Evolutionary conservation across 37 sponge, comb jelly and placozoan genomes (phyloP), one percentile per base, ranked within the genome.

Genomic region (Petrosia ficiformis): DNA sequence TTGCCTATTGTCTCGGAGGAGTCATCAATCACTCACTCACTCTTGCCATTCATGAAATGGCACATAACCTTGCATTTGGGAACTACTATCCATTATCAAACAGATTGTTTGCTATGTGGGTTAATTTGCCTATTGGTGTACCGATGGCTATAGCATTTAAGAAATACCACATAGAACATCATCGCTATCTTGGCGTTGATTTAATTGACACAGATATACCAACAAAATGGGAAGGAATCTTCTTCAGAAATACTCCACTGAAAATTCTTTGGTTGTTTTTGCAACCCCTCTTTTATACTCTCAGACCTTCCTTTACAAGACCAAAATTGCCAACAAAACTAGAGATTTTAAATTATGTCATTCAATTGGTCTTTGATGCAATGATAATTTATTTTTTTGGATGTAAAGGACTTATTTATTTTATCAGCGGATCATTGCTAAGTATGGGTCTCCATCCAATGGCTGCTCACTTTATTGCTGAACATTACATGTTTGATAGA

Each of bases 401-500:
- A 1, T 66, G 63, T 22, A 88, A 87, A 79, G 77, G 85, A 26
- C 63, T 96, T 11, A 57, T 84, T n/a, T 99, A 99, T 69, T 74
- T 96, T 30, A 42, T 93, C 4, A 34, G 57, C 2, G 96, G 96
- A 22, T 89, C 90, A 5, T 44, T 99, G 36, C 81, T 99, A 3
- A 42, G 85, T 26, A 42, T 93, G 84, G 99, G 99, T 0, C 42
- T 99, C 0, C 99, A 99, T 74, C 99, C 99, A 19, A 93, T 99
- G 96, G 78, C 92, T 16, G 99, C 94, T 31, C 99, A 99, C 70
- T 99, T 99, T 80, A 88, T 99, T 67, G 93, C 97, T 34, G 99
- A 99, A 75, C 99, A 99, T 75, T 99, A 96, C 90, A 93, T 96
- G 92, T 96, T 93, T 74, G 81, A 82, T 22, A 61, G 54, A 57